Base-by-base conservation (phyloP, 2,113 vertebrate species). In the Triplophysa siluroides region DNA sequence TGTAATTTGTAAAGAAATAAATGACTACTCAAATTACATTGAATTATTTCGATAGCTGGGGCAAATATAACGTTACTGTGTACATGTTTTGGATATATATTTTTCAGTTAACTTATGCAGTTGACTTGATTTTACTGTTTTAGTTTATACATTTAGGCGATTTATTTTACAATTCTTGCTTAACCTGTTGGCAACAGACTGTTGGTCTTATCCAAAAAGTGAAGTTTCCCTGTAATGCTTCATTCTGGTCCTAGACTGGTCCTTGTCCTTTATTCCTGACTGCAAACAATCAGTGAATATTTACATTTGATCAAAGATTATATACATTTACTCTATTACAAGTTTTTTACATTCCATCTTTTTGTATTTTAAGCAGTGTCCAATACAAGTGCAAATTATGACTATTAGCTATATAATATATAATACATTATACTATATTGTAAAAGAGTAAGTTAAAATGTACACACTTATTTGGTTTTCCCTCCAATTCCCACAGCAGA, bases 401-500 rank as follows among this genome's bases (percentile, higher is more conserved):
- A 54, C 69, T 19, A 9, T 13, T 18, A 52, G 5, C 5, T 7
- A 52, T 52, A 52, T 3, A 5, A 6, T 60, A 41, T 23, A 13
- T 18, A 52, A 52, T 52, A 52, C 14, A 13, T 52, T 52, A 14
- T 56, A 58, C n/a, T 2, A 6, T 60, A 41, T 16, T 16, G 29
- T 60, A 33, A 60, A 23, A 58, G 52, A 38, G 60, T 23, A 47
- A 52, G 33, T 7, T 56, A 60, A 38, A 73, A 73, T 67, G 24
- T 54, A 56, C 23, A 24, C 64, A 4, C 23, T 13, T 21, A 45
- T 75, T 61, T 45, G 5, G 11, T 12, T 26, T 78, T 67, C 14
- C 21, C 62, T 41, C 24, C 7, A 13, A 69, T 79, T 76, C 50
- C n/a, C n/a, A 45, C 60, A 26, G 23, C 29, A 75, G 64, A 79